phyloP scores from a whole-genome alignment of 2,113 vertebrate species.

The Antigone vipio region DNA sequence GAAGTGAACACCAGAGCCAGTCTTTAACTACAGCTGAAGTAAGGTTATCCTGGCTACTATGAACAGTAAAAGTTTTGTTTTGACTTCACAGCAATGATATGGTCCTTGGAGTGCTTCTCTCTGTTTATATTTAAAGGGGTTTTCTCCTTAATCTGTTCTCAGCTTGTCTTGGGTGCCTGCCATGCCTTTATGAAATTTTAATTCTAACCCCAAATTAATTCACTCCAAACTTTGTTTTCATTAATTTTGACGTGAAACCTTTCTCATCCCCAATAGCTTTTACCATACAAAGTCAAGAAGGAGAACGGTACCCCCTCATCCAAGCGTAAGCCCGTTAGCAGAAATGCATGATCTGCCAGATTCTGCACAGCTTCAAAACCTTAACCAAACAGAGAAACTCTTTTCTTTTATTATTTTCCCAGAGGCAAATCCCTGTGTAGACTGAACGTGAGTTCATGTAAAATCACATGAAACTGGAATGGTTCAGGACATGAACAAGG shows the following conservation, averaged over 20 bases:
- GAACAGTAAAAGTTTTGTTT: not conserved
- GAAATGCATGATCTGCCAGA: not conserved
- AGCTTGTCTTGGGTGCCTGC: conserved; percentile 38
- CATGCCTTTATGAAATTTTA: conserved; percentile 23
- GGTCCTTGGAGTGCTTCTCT: conserved; percentile 1
- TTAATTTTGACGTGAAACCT: conserved; percentile 6
- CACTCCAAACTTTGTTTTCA: conserved; percentile 24
- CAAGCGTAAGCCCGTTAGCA: not conserved
- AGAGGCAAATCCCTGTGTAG: not conserved
- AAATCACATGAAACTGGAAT: not conserved
- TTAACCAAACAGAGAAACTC: not conserved
- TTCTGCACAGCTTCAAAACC: conserved; percentile 1
- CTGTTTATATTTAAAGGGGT: conserved; percentile 37
- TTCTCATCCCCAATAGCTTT: not conserved
- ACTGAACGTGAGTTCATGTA: not conserved
- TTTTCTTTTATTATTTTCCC: not conserved
- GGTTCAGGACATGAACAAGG: not conserved
- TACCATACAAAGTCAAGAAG: conserved; percentile 5
- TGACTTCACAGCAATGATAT: not conserved
- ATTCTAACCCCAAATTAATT: conserved; percentile 10
- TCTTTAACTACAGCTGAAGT: not conserved
- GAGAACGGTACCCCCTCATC: not conserved
- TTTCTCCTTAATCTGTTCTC: conserved; percentile 5
- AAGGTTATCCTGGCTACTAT: not conserved
- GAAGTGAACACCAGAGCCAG: not conserved